Evolutionary conservation across 1,140 invertebrate genomes (phyloP), one percentile per base, ranked within the genome.

Genomic region (Trichonephila inaurata): DNA sequence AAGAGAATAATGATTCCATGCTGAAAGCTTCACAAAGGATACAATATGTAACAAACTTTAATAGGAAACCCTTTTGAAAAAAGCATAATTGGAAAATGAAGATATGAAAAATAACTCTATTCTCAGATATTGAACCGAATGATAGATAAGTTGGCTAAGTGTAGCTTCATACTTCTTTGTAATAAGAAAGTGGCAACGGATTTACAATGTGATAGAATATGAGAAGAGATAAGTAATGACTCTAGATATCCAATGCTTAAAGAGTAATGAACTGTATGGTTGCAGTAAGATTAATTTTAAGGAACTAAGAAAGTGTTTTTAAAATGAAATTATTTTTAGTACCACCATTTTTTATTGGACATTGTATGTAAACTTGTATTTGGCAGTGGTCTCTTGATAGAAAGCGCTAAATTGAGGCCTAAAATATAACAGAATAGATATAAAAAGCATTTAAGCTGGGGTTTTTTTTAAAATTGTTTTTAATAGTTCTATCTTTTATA

Each of bases 261-360:
- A 40, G 58, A 89, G 62, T 77, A 89, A 69, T 61, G 62, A 89
- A 24, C 16, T 64, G 33, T 19, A 72, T 40, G 28, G 28, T 24
- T 69, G 62, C 60, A 72, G 51, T 89, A 89, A 89, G 64, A 89
- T 89, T 72, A 89, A 69, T 72, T 64, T 89, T 89, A 21, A 64
- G 33, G 62, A 77, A 77, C 33, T 77, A 77, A 77, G 28, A 24
- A 28, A 77, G 14, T 28, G 28, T 40, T 77, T 77, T 33, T 6
- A 72, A 72, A 28, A 72, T 72, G 16, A 33, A 77, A 77, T 18
- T 77, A 33, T 33, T 77, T 77, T 77, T 77, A 18, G 28, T 40
- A 40, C 33, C 16, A 21, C 18, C 14, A 64, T 64, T 19, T 64
- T 7, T 0, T 10, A 51, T 51, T 51, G 7, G 51, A 10, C 10